Conservation (phyloP, 2,797 vertebrate species). For the Tragelaphus eurycerus region DNA sequence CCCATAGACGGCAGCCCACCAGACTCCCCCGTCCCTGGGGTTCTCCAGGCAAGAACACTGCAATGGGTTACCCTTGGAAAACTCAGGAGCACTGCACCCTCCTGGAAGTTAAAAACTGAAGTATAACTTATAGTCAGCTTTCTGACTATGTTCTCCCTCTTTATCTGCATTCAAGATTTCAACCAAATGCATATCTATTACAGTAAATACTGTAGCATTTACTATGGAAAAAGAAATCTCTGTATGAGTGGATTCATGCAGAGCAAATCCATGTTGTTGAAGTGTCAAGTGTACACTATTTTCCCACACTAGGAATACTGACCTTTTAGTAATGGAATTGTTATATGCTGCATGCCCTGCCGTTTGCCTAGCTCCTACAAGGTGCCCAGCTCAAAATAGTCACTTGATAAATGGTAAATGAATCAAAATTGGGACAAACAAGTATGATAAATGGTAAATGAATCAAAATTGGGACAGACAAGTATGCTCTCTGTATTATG, state of each 20-base stretch:
- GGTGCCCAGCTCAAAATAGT: background rate
- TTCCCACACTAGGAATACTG: background rate
- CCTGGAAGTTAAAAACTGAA: background rate
- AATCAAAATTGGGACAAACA: background rate
- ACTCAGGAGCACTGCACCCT: background rate
- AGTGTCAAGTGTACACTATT: background rate
- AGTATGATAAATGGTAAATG: background rate
- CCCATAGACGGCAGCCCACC: no score
- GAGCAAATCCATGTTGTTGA: background rate
- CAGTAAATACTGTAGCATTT: background rate
- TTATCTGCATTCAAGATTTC: background rate
- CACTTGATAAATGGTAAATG: background rate
- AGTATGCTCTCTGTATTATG: background rate
- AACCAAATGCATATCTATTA: background rate
- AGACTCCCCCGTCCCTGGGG: no score
- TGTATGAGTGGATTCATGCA: background rate
- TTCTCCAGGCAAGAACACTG: no score
- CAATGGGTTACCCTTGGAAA: background rate
- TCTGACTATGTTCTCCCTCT: background rate
- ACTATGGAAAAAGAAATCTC: background rate
- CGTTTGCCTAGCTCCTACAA: background rate
- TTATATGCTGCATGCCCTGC: background rate
- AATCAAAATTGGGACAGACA: background rate
- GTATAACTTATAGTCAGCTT: background rate
- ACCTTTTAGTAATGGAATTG: background rate